Base-by-base conservation (phyloP, 2,113 vertebrate species). In the Bos indicus region DNA sequence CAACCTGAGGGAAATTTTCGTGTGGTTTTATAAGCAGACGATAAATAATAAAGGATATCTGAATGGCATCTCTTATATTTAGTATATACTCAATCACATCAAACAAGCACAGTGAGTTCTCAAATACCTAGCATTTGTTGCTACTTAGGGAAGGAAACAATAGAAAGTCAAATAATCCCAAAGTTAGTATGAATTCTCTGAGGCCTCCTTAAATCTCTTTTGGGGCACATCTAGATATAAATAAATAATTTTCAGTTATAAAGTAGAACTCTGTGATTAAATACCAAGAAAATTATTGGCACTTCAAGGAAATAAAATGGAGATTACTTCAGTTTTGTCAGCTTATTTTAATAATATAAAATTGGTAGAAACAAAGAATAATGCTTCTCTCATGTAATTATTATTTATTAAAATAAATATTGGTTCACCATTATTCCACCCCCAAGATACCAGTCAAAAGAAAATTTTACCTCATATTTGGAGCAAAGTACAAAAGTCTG, bases 401-500 rank as follows among this genome's bases (percentile, higher is more conserved):
- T 77, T 77, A 81, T 64, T 78, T 67, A 60, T 90, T 94, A 90
- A 77, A 97, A 67, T 43, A 97, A 96, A 92, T 93, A 94, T 0
- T n/a, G 23, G 10, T 57, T 86, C 48, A 67, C 30, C 62, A 87
- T 30, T 36, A 92, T 74, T 93, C 88, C 43, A 82, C 25, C 91
- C 91, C 48, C 43, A 57, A 97, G 82, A 59, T 82, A 90, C 94
- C 1, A 97, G 59, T 95, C 30, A 92, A 94, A 97, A 93, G 71
- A 92, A 97, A 90, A 51, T 43, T 94, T 99, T 99, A 99, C 99
- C 99, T 99, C 99, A 0, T 99, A 98, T 98, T 98, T 98, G 80
- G 99, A 99, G 96, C 99, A 99, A 98, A 99, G 98, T 88, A 99
- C 98, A 98, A 99, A 99, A 71, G 99, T 99, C 94, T 99, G 99